Base-by-base conservation (phyloP, 2,113 vertebrate species). In the Riparia riparia region DNA sequence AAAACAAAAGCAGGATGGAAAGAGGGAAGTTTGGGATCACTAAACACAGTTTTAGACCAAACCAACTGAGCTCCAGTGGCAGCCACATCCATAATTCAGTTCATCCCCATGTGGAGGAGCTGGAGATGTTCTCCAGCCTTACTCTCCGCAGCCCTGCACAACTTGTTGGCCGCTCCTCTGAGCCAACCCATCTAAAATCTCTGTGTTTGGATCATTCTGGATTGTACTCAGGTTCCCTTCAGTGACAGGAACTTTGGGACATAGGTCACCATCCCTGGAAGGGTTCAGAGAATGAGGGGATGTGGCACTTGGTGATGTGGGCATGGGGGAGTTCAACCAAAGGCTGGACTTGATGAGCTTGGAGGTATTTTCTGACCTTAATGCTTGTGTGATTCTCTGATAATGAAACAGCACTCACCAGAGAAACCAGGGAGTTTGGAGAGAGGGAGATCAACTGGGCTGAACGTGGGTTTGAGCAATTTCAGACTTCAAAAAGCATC, bases 71-170 rank as follows among this genome's bases (percentile, higher is more conserved):
- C 60, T 78, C 4, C 50, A 24, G 54, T 2, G 15, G 34, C 10
- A 73, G 49, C 58, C 70, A 61, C 22, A 25, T 34, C 68, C 45
- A 9, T 39, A 54, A 70, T 31, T 78, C 54, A 32, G 19, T 5
- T 66, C 21, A 72, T 21, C 26, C 41, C 29, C 29, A 2, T 2
- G 18, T 1, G 1, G 4, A 37, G 58, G 31, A 77, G 58, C 37
- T 32, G 34, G 42, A 94, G 76, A 45, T 70, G 64, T 44, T 84
- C 86, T 77, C 72, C 50, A 88, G 82, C 74, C 49, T 63, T 14
- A 4, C 29, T 16, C 56, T n/a, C 26, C 73, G 51, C 21, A 86
- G 45, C 57, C 49, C 51, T 64, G 34, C 10, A 9, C 47, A 9
- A 14, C 14, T n/a, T n/a, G 24, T 51, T 13, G 69, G 45, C 58